Conservation (phyloP, 2,888 invertebrate genomes). For the Dryocosmus kuriphilus region DNA sequence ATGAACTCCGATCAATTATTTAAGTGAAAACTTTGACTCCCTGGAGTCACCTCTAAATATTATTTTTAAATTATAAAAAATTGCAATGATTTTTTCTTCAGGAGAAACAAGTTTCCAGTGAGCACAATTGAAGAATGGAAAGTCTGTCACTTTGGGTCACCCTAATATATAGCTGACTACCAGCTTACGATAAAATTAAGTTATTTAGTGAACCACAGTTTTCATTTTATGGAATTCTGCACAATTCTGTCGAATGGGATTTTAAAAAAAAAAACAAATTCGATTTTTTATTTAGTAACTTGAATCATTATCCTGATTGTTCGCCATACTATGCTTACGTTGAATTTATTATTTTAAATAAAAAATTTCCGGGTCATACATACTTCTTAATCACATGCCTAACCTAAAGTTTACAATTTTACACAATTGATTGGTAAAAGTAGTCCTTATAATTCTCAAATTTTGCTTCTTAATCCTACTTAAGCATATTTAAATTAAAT, state of each 20-base stretch:
- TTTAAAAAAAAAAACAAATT: neutral
- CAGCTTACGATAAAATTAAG: constrained; percentile 55
- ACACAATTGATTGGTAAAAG: neutral
- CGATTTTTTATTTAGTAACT: neutral
- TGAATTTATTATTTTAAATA: too few relatives aligned
- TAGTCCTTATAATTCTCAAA: neutral
- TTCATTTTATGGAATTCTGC: constrained; percentile 56
- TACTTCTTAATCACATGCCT: too few relatives aligned
- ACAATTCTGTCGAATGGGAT: neutral
- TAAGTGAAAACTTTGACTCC: too few relatives aligned
- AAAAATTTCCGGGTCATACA: too few relatives aligned
- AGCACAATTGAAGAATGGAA: too few relatives aligned
- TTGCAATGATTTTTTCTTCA: too few relatives aligned
- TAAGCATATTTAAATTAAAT: neutral
- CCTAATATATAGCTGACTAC: constrained; percentile 38
- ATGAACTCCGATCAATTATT: too few relatives aligned
- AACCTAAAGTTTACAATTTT: neutral
- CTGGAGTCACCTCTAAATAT: too few relatives aligned
- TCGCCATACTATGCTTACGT: too few relatives aligned
- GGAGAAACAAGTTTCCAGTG: too few relatives aligned
- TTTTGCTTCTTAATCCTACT: neutral
- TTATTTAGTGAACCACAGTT: constrained; percentile 66
- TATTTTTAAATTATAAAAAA: too few relatives aligned
- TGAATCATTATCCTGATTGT: neutral
- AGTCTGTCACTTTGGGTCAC: too few relatives aligned